Conservation (phyloP, 1,140 invertebrate genomes). For the Babylonia areolata region DNA sequence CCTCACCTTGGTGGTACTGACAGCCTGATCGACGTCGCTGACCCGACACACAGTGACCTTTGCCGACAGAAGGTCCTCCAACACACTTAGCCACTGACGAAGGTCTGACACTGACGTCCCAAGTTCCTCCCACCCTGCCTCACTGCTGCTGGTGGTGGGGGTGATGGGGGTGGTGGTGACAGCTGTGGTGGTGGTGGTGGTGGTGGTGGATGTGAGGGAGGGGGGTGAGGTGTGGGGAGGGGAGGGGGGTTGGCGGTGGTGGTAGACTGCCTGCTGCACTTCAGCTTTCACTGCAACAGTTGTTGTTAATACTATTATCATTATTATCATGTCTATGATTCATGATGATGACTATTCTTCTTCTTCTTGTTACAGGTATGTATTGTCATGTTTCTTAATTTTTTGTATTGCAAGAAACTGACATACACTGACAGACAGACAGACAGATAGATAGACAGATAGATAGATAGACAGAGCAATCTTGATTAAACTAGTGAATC, state of each 20-base stretch:
- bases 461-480: no score
- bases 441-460: no score
- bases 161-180: neutral
- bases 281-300: neutral
- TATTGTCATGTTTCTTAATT: neutral
- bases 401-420: no score
- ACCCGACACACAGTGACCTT: constrained; percentile 88
- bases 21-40: constrained; percentile 86
- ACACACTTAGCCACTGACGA: constrained; percentile 87
- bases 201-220: neutral
- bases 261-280: neutral
- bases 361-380: neutral
- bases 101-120: constrained; percentile 79
- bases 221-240: neutral
- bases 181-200: neutral
- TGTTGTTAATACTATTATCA: neutral
- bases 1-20: constrained; percentile 89
- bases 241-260: neutral
- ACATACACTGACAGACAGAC: no score
- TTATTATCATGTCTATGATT: neutral
- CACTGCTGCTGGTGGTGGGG: constrained; percentile 4
- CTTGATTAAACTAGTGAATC: no score
- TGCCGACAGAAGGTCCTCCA: constrained; percentile 89
- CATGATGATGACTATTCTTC: neutral
- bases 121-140: constrained; percentile 59